phyloP scores from a whole-genome alignment of 2,888 invertebrate genomes.

The Cerastoderma edule region DNA sequence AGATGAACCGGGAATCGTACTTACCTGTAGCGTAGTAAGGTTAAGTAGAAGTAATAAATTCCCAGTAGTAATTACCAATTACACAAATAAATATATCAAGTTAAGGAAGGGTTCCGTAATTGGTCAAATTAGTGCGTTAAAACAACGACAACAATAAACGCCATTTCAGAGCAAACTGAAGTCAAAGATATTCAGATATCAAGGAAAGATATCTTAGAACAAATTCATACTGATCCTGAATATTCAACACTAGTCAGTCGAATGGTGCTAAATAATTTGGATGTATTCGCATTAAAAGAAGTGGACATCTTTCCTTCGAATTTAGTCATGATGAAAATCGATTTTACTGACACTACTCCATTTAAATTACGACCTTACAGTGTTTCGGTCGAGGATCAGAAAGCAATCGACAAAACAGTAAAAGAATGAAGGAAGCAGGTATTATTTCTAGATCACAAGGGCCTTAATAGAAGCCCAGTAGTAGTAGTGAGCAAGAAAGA shows the following conservation, averaged over 20 bases:
- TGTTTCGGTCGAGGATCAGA: neutral
- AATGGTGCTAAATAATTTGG: slow-evolving; percentile 16
- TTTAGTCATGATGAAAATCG: slow-evolving; percentile 17
- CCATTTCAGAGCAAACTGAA: neutral
- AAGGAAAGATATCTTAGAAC: neutral
- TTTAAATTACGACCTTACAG: neutral
- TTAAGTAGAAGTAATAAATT: neutral
- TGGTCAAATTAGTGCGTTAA: neutral
- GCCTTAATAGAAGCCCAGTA: too few relatives aligned
- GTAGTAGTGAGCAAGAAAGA: slow-evolving; percentile 13
- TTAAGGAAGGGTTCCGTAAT: slow-evolving; percentile 15
- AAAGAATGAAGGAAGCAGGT: slow-evolving; percentile 4
- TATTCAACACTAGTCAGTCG: neutral
- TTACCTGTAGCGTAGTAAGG: neutral
- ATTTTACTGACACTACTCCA: slow-evolving; percentile 1
- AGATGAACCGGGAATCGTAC: slow-evolving; percentile 24
- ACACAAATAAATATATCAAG: slow-evolving; percentile 12
- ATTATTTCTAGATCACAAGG: slow-evolving; percentile 11
- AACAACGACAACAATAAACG: neutral
- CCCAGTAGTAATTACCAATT: slow-evolving; percentile 15
- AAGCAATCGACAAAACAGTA: slow-evolving; percentile 6
- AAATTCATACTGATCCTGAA: slow-evolving; percentile 4
- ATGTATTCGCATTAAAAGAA: slow-evolving; percentile 27
- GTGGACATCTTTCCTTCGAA: neutral
- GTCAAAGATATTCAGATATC: neutral